Evolutionary conservation across 2,113 vertebrate species (phyloP).

Genomic region (Notarius lentiginosus): DNA sequence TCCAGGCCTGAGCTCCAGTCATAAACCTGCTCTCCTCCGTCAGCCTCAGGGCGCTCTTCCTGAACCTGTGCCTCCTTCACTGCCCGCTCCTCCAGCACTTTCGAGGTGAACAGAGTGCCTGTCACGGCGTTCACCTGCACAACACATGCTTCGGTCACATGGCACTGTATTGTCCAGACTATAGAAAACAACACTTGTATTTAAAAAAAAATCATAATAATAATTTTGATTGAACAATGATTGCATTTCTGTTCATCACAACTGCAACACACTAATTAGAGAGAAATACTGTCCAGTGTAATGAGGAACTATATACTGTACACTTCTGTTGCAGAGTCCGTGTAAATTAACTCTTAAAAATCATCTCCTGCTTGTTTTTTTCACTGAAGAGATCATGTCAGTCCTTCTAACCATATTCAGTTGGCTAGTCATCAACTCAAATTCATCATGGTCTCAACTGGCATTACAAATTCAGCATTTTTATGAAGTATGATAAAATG

Average conservation of each 20-base stretch:
- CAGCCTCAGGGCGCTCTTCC: constrained; percentile 64
- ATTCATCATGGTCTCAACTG: background rate
- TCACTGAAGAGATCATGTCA: background rate
- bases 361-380: background rate
- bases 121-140: constrained; percentile 92
- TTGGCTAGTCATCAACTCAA: no score
- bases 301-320: background rate
- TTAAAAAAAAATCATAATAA: background rate
- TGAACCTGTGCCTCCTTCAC: constrained; percentile 73
- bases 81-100: constrained; percentile 92
- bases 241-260: background rate
- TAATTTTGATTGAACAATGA: background rate
- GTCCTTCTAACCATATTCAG: background rate
- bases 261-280: background rate
- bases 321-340: background rate
- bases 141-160: background rate
- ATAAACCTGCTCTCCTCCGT: constrained; percentile 78
- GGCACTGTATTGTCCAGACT: no score
- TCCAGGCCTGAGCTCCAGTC: constrained; percentile 96
- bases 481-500: background rate
- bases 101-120: constrained; percentile 88
- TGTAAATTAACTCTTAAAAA: background rate
- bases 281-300: background rate
- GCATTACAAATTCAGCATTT: background rate
- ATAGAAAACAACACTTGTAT: background rate